phyloP scores from a whole-genome alignment of 2,113 vertebrate species.

The Leucosticte australis region DNA sequence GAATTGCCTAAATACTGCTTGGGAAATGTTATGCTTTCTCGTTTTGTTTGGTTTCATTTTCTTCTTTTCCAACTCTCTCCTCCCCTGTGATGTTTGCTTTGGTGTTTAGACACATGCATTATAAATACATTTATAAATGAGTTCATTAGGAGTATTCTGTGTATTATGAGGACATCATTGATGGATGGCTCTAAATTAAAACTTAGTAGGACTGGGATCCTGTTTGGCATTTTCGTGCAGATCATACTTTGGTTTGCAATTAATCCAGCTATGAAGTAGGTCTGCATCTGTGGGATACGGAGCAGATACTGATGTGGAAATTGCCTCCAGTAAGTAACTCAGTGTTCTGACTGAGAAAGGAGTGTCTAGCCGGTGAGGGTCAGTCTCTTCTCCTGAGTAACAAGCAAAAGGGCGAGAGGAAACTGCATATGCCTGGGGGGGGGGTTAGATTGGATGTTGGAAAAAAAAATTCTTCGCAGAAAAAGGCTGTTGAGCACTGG shows the following conservation, averaged over 20 bases:
- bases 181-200: background rate
- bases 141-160: background rate
- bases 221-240: background rate
- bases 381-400: background rate
- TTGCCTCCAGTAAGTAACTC: background rate
- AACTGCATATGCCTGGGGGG: background rate
- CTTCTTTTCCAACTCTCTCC: accelerated
- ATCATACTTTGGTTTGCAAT: background rate
- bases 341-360: background rate
- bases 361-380: background rate
- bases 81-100: background rate
- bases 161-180: background rate
- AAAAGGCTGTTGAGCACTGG: background rate
- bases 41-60: background rate
- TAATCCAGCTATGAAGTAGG: background rate
- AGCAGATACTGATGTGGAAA: background rate
- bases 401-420: background rate
- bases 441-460: background rate
- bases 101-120: background rate
- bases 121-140: background rate
- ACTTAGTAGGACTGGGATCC: background rate
- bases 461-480: background rate
- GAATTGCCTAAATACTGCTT: accelerated
- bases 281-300: background rate
- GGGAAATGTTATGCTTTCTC: background rate